A percentile compares a stretch with the other conserved stretches of the same genome.
These are phyloP conservation scores for Amphiura filiformis DNA, from an alignment of 35 echinoderm and acorn worm genomes.

Conservation along the genomic window DNA sequence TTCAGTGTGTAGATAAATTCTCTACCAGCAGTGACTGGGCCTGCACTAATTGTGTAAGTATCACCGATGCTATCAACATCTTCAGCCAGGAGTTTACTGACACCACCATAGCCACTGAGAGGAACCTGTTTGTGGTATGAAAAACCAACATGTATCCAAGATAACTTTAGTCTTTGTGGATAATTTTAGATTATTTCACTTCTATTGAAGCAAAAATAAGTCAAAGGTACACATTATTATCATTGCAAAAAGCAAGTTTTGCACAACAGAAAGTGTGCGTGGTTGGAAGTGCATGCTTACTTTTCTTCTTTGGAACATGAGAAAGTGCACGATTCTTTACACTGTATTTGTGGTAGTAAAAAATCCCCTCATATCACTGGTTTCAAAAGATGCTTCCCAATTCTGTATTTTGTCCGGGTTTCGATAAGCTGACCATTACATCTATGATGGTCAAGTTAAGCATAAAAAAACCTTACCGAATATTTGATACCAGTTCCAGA, in stretches of 20 bases:
- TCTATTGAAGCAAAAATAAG: not conserved
- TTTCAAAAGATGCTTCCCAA: no score
- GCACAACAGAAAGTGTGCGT: no score
- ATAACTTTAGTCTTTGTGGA: not conserved
- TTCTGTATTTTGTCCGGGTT: no score
- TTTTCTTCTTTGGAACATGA: no score
- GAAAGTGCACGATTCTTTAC: not conserved
- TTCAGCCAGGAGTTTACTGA: slow-evolving; percentile 60
- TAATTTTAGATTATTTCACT: not conserved
- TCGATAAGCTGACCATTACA: no score
- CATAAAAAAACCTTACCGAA: slow-evolving; percentile 67
- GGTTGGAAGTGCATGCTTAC: no score
- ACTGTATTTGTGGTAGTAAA: not conserved
- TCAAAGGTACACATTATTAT: not conserved
- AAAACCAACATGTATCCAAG: not conserved
- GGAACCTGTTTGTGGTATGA: slow-evolving; percentile 62
- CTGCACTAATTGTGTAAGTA: slow-evolving; percentile 48
- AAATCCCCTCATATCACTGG: no score
- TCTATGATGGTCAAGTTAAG: no score
- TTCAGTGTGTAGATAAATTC: slow-evolving; percentile 40
- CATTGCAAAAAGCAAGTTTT: not conserved
- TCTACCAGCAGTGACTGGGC: slow-evolving; percentile 36
- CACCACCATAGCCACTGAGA: slow-evolving; percentile 89
- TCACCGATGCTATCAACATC: slow-evolving; percentile 53
- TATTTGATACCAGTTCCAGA: slow-evolving; percentile 58